phyloP scores from a whole-genome alignment of 1,140 invertebrate species.

The Leptinotarsa texana region DNA sequence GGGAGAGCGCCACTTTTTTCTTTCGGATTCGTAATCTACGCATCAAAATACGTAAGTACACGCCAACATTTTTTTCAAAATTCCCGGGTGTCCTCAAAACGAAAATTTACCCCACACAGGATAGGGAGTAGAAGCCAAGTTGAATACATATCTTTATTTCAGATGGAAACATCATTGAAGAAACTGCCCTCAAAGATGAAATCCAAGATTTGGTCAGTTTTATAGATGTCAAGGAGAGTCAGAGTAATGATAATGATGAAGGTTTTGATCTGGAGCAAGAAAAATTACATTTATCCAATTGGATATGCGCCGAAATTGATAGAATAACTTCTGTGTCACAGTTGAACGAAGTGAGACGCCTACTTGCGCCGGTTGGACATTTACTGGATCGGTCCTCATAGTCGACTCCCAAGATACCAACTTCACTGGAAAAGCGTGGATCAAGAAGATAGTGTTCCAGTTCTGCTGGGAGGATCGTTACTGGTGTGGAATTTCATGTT shows the following conservation, averaged over 20 bases:
- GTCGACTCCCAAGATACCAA: no score
- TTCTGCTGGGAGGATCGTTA: background rate
- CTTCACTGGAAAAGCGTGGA: no score
- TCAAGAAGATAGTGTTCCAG: no score
- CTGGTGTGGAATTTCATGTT: no score
- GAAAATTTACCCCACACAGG: no score
- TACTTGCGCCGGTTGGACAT: background rate
- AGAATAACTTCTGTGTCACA: background rate
- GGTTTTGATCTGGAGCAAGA: background rate
- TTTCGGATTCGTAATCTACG: no score
- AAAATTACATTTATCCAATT: constrained; percentile 1
- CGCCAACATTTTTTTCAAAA: no score
- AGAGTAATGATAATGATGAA: background rate
- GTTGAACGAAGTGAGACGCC: background rate
- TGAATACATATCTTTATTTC: background rate
- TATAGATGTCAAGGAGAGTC: background rate
- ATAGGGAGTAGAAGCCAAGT: no score
- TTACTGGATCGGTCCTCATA: background rate
- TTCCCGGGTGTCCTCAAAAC: no score
- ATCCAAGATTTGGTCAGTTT: background rate
- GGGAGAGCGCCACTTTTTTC: no score
- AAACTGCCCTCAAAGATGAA: background rate
- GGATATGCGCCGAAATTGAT: constrained; percentile 1
- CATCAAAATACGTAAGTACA: no score
- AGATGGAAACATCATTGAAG: background rate